Conservation (phyloP, 2,888 invertebrate species). For the Eupithecia exiguata region DNA sequence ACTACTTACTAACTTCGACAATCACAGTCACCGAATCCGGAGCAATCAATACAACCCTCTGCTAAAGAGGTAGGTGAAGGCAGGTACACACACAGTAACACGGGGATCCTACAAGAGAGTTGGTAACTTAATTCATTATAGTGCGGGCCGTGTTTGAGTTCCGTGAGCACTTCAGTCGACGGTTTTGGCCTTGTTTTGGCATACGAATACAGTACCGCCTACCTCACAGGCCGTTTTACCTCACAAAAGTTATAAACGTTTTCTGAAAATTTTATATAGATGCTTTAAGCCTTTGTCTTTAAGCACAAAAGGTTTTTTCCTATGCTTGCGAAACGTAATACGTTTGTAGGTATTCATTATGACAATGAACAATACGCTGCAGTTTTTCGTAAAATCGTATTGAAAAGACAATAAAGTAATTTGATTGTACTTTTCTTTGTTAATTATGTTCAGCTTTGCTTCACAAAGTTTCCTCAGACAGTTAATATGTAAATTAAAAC, state of each 20-base stretch:
- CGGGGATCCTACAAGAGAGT: conserved; percentile 64
- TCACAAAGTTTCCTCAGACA: neutral
- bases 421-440: too few species aligned
- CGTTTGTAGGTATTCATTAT: neutral
- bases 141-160: conserved; percentile 76
- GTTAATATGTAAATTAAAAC: neutral
- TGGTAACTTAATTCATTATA: conserved; percentile 82
- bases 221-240: neutral
- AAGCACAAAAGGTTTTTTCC: neutral
- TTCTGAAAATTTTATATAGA: neutral
- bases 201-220: conserved; percentile 50
- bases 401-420: too few species aligned
- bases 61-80: conserved; percentile 9
- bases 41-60: conserved; percentile 15
- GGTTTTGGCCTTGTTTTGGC: conserved; percentile 60
- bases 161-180: conserved; percentile 62
- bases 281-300: neutral
- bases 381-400: neutral
- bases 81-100: conserved; percentile 19
- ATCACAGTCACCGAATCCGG: neutral
- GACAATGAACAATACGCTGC: neutral
- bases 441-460: too few species aligned
- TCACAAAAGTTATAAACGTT: neutral
- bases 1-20: neutral
- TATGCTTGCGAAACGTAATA: neutral